phyloP scores from a whole-genome alignment of 2,113 vertebrate species.

The Stercorarius parasiticus region DNA sequence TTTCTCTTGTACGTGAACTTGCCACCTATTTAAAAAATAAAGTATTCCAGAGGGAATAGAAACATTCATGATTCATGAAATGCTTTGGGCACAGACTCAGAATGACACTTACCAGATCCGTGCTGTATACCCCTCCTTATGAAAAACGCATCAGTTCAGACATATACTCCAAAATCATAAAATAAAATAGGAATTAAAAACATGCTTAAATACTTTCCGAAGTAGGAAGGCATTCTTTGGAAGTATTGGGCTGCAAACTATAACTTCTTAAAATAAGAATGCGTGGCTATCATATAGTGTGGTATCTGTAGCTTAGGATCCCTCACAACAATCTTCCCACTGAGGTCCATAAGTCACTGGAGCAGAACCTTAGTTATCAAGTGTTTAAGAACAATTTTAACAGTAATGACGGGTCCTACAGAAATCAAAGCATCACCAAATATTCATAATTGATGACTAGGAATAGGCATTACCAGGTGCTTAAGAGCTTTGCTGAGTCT shows the following conservation, averaged over 20 bases:
- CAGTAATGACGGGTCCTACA: neutral
- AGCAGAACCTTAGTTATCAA: neutral
- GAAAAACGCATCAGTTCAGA: neutral
- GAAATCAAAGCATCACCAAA: neutral
- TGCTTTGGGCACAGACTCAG: neutral
- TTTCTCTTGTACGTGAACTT: neutral
- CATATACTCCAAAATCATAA: neutral
- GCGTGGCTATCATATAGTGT: neutral
- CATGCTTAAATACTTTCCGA: neutral
- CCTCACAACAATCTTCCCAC: neutral
- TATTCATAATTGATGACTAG: neutral
- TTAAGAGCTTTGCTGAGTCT: neutral
- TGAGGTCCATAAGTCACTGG: neutral
- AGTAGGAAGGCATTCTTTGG: neutral
- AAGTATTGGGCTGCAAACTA: neutral
- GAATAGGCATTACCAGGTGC: neutral
- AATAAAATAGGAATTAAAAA: neutral
- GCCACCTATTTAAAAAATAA: neutral
- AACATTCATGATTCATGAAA: neutral
- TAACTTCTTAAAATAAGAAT: neutral
- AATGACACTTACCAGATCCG: neutral
- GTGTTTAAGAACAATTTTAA: neutral
- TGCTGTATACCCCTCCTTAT: neutral
- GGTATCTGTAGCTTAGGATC: neutral
- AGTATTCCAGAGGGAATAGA: neutral